Percentiles rank a stretch among this genome's conserved stretches.
These are phyloP conservation scores for Brachynemurus nebulosus DNA, from an alignment of 2,888 invertebrate species.

Conservation along the genomic window DNA sequence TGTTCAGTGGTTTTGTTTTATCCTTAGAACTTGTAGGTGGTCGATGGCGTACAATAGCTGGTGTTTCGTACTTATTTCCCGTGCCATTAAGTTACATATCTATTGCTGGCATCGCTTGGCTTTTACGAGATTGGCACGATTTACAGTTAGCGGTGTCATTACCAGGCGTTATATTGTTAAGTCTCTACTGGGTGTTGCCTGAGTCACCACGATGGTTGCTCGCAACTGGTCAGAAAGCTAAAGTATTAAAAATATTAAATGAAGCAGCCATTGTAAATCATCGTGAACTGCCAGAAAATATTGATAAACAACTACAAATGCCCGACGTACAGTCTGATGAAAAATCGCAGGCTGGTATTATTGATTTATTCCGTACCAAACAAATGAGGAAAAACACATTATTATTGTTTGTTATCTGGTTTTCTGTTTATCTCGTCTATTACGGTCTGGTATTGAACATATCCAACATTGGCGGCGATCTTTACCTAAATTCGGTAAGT, in stretches of 20 bases:
- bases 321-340: conserved; percentile 31
- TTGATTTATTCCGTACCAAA: conserved; percentile 51
- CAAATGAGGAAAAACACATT: conserved; percentile 51
- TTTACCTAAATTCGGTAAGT: conserved; percentile 58
- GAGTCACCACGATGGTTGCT: conserved; percentile 69
- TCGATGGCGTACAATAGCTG: conserved; percentile 65
- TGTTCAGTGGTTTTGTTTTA: conserved; percentile 66
- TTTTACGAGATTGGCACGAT: conserved; percentile 56
- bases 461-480: conserved; percentile 57
- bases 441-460: conserved; percentile 64
- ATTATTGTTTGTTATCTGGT: conserved; percentile 61
- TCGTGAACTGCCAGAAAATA: conserved; percentile 46
- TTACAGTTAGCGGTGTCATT: conserved; percentile 58
- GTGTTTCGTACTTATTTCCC: conserved; percentile 68
- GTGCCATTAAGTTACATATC: conserved; percentile 61
- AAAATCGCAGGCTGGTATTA: conserved; percentile 36
- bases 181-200: conserved; percentile 45
- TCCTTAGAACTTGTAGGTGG: conserved; percentile 67
- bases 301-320: conserved; percentile 47
- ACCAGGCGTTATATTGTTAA: conserved; percentile 53
- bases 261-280: conserved; percentile 52
- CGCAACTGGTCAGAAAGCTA: conserved; percentile 54
- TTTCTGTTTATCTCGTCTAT: conserved; percentile 62
- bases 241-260: conserved; percentile 50
- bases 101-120: conserved; percentile 56